Conservation (phyloP, 2,888 invertebrate species). For the Parnassius orleans region DNA sequence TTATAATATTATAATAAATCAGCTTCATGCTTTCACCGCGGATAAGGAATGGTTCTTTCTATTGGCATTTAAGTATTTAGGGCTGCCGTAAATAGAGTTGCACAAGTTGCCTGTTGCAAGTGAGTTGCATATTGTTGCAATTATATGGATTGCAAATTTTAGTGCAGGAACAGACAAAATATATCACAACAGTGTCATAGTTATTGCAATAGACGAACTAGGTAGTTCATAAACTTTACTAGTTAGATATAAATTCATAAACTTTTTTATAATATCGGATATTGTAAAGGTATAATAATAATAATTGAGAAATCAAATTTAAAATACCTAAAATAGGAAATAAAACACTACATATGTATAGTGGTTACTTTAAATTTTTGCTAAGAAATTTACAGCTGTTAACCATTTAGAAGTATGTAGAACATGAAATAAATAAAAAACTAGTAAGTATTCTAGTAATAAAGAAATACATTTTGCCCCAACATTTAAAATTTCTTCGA, state of each 20-base stretch:
- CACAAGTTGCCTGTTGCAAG: constrained; percentile 9
- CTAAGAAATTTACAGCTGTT: no score
- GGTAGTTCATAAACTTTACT: neutral
- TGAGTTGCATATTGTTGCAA: constrained; percentile 22
- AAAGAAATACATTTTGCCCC: no score
- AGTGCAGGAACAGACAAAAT: constrained; percentile 19
- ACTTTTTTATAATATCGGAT: neutral
- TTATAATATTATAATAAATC: constrained; percentile 11
- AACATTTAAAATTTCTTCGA: no score
- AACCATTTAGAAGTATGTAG: no score
- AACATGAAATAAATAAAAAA: no score
- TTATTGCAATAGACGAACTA: neutral
- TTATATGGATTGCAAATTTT: constrained; percentile 20
- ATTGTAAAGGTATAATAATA: no score
- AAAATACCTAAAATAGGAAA: no score
- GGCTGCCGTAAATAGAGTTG: constrained; percentile 18
- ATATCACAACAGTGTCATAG: constrained; percentile 10
- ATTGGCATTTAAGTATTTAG: constrained; percentile 23
- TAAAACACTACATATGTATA: no score
- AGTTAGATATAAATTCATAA: neutral
- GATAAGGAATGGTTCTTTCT: constrained; percentile 20
- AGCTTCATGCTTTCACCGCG: constrained; percentile 15
- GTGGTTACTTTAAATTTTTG: no score
- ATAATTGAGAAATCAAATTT: no score
- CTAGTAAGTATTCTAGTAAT: no score